Evolutionary conservation across 2,888 invertebrate genomes (phyloP), one percentile per base, ranked within the genome.

Genomic region (Plebejus argus): DNA sequence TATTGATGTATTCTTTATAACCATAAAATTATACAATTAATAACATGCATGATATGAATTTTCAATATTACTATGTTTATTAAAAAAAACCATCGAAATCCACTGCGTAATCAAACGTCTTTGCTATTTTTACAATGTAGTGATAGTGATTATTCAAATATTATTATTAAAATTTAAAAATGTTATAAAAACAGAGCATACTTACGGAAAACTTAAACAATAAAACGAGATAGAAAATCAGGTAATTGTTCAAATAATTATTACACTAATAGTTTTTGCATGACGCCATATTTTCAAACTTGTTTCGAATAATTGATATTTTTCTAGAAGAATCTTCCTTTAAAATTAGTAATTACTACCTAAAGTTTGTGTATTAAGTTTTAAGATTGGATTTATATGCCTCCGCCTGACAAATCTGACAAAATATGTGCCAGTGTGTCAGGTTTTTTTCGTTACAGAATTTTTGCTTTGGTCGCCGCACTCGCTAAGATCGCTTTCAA

Each of bases 151-250:
- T 35, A 35, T 39, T 39, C 39, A 39, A 8, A 49, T 49, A 5
- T 49, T 15, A 15, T 15, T 0, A 53, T 53, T 18, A 5, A 5
- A 23, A 23, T 61, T 3, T 12, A 23, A 61, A 61, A 61, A 23
- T 23, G 10, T 58, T 7, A 3, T 61, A 12, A 61, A 61, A 20
- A 23, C 61, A 61, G 23, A 61, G 61, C 23, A 53, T 18, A 20
- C 61, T 23, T 61, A 61, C 66, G 66, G 15, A 66, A 66, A 66
- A 23, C 20, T 72, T 23, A 20, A 45, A 45, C 72, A 45, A n/a
- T 53, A 70, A 20, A 39, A 39, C 72, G 20, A 72, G 72, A 72
- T 72, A 72, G 72, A 72, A 72, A 72, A 72, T 72, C 45, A 45
- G 45, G 8, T 45, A 72, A 39, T 71, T 71, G 71, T 39, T 72